Base-by-base conservation (phyloP, 1,140 invertebrate genomes). In the Drosophila triauraria region DNA sequence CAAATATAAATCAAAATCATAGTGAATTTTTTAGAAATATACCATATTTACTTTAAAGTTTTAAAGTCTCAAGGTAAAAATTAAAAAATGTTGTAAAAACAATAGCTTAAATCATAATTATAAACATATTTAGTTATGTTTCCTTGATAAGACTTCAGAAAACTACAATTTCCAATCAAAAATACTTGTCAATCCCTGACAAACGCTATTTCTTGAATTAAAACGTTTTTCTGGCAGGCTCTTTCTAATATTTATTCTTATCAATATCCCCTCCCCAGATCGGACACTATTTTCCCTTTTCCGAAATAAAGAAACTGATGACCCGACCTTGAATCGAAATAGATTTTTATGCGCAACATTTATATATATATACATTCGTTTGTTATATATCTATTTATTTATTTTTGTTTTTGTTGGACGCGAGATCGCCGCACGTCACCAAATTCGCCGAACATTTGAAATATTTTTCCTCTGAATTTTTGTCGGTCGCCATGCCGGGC, bases 311-410 rank as follows among this genome's bases (percentile, higher is more conserved):
- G 60, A 78, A 76, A 78, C 71, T 87, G 81, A 81, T 84, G 84
- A 90, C 74, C 74, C 77, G 84, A 88, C 84, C 84, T 88, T 88
- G 84, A 72, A 88, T 84, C 27, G 64, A 88, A 88, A 88, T 88
- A 88, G 84, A 84, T 67, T 81, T 83, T 84, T 78, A 75, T 83
- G 74, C 80, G 84, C 80, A 58, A 87, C 72, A 78, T 57, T 63
- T 76, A 35, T 53, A 61, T 67, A 47, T 61, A 53, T 23, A 35
- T 13, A 35, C 6, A 6, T 6, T 6, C 6, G 27, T 30, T 50
- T 8, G 35, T 51, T 53, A 42, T 54, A 42, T 43, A 43, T 64
- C 2, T 58, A 40, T 70, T 40, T 60, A 61, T 74, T 72, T 58
- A 69, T 59, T 71, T 60, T 62, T 32, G 25, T 53, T 72, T 53